Percentiles rank a stretch among this genome's conserved stretches.
Evolutionary conservation across 2,797 vertebrate genomes (phyloP).

Genomic region (Pipistrellus nathusii): DNA sequence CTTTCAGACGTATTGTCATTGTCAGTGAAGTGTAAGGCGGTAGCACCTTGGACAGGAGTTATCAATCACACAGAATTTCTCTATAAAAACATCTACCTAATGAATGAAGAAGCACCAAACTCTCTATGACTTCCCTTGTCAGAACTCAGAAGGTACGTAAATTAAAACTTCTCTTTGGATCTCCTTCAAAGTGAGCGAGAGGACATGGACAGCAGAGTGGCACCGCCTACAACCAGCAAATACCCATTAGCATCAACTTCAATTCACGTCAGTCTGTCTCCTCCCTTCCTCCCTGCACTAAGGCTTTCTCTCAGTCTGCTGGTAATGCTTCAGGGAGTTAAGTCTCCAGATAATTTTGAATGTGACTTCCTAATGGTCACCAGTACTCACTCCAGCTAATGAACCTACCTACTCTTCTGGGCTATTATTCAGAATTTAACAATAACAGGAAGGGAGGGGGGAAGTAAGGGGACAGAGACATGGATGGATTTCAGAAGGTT

Average conservation of each 20-base stretch:
- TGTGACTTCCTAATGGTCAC: conserved; percentile 66
- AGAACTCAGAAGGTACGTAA: conserved; percentile 25
- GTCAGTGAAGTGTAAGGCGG: background rate
- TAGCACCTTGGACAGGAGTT: background rate
- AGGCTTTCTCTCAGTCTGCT: conserved; percentile 1
- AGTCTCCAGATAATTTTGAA: conserved; percentile 61
- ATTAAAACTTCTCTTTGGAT: background rate
- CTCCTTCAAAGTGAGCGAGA: background rate
- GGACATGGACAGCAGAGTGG: background rate
- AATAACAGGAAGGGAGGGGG: background rate
- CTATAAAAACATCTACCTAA: background rate
- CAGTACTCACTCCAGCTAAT: conserved; percentile 54
- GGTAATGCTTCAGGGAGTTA: conserved; percentile 30
- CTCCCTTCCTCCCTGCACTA: conserved; percentile 17
- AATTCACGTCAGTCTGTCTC: conserved; percentile 1
- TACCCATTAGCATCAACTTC: conserved; percentile 14
- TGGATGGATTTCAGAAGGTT: background rate
- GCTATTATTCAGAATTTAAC: conserved; percentile 32
- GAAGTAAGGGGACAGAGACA: conserved; percentile 8
- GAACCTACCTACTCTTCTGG: conserved; percentile 37
- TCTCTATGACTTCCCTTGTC: background rate
- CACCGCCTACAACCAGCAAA: background rate
- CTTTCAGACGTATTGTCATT: background rate
- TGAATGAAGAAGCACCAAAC: background rate
- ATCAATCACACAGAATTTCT: background rate